Evolutionary conservation across 2,888 invertebrate genomes (phyloP).

Genomic region (Athripsodes cinereus): DNA sequence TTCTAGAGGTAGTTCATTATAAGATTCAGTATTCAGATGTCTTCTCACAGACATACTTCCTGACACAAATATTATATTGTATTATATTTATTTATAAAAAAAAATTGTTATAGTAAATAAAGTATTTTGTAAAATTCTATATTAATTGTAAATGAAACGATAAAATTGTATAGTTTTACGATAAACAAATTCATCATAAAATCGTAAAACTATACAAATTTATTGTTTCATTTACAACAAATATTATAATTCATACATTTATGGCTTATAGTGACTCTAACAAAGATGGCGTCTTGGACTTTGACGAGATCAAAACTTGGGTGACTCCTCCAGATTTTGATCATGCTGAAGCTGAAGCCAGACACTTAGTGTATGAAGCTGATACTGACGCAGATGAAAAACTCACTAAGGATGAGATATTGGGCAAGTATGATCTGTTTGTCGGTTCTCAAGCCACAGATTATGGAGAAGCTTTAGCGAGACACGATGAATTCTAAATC

Average conservation of each 20-base stretch:
- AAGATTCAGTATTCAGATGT: too few species aligned
- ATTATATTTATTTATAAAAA: too few species aligned
- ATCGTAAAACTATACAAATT: too few species aligned
- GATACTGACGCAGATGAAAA: slow-evolving; percentile 88
- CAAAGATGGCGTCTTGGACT: slow-evolving; percentile 86
- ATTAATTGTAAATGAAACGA: too few species aligned
- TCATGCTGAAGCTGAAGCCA: slow-evolving; percentile 93
- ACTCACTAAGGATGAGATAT: slow-evolving; percentile 81
- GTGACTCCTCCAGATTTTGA: slow-evolving; percentile 95
- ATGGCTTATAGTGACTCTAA: slow-evolving; percentile 69
- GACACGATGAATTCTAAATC: slow-evolving; percentile 91
- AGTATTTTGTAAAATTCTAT: too few species aligned
- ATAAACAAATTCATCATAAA: too few species aligned
- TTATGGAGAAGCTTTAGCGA: slow-evolving; percentile 91
- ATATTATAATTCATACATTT: too few species aligned
- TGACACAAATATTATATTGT: too few species aligned
- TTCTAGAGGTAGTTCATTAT: too few species aligned
- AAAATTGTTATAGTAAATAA: neutral
- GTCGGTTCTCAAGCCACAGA: slow-evolving; percentile 99
- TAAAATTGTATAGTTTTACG: too few species aligned
- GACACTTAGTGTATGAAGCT: slow-evolving; percentile 91
- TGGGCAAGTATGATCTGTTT: slow-evolving; percentile 94
- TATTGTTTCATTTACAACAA: too few species aligned
- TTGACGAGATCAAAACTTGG: slow-evolving; percentile 87
- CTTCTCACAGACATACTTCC: too few species aligned